Evolutionary conservation across 2,888 invertebrate species (phyloP), one percentile per base, ranked within the genome.

Genomic region (Heterodera filipjevi): DNA sequence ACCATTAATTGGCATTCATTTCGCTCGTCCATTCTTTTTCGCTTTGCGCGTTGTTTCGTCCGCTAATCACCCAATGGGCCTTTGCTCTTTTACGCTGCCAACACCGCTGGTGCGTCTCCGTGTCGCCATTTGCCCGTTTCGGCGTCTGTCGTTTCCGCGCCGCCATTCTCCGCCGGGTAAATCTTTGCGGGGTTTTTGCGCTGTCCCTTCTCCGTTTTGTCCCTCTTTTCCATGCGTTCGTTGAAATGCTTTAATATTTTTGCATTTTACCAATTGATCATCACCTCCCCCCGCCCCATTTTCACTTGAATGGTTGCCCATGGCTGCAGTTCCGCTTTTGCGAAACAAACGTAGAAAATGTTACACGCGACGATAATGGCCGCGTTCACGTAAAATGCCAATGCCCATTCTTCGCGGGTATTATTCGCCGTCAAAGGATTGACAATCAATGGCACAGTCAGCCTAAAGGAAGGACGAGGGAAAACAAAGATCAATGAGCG

Each of bases 391-490:
- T 77, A 82, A 70, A 80, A 80, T 19, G 81, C 81, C 39, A 82
- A 32, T 30, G 76, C 82, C 87, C 87, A 87, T 78, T 87, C 84
- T 59, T 85, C 85, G 49, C 82, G 84, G 8, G 87, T 87, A 80
- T 86, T 86, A 75, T 87, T 78, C 19, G 80, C 81, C 19, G 86
- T 84, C 35, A 87, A 74, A 2, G 81, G 79, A 66, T 86, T 86
- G 77, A 87, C 86, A 66, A 86, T 77, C 78, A 86, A 81, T n/a
- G 87, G 87, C 49, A 87, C 82, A 53, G 86, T 76, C 39, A 87
- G 79, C 75, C 75, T 75, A 19, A 44, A 75, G 27, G 39, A 19
- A 39, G 10, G 44, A n/a, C n/a, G n/a, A n/a, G 14, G 14, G 53
- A 39, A 35, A 44, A 44, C 5, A 30, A 16, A 72, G 39, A 6